Conservation (phyloP, 2,113 vertebrate species). For the Procavia capensis region DNA sequence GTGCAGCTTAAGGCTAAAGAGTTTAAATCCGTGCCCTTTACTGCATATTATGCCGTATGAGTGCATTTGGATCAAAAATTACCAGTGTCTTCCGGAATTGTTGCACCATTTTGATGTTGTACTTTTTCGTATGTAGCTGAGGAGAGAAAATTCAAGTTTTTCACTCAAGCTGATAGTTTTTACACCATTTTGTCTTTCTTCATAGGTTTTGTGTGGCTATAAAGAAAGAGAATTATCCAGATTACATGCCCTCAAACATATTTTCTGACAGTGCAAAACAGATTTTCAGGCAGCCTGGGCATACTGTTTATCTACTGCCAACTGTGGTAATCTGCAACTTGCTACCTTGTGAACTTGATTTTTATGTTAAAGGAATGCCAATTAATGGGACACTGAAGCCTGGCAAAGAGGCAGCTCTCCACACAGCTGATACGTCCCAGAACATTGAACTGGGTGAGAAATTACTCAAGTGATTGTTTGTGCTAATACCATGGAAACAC, state of each 20-base stretch:
- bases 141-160: neutral
- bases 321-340: conserved; percentile 96
- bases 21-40: neutral
- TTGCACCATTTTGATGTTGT: neutral
- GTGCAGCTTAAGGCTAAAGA: neutral
- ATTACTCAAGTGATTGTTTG: rapidly evolving
- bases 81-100: neutral
- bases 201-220: conserved; percentile 97
- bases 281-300: conserved; percentile 97
- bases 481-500: neutral
- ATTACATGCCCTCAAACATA: conserved; percentile 95
- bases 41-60: neutral
- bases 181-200: conserved; percentile 21
- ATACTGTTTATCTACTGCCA: conserved; percentile 96
- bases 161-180: neutral
- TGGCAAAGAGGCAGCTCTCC: conserved; percentile 94
- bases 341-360: conserved; percentile 96
- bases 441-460: conserved; percentile 96
- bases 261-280: conserved; percentile 93
- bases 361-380: conserved; percentile 94
- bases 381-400: conserved; percentile 94
- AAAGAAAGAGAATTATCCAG: conserved; percentile 97
- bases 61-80: conserved; percentile 37
- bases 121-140: neutral
- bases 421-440: conserved; percentile 96